Evolutionary conservation across 2,797 vertebrate genomes (phyloP).

Genomic region (Myotis vivesi): DNA sequence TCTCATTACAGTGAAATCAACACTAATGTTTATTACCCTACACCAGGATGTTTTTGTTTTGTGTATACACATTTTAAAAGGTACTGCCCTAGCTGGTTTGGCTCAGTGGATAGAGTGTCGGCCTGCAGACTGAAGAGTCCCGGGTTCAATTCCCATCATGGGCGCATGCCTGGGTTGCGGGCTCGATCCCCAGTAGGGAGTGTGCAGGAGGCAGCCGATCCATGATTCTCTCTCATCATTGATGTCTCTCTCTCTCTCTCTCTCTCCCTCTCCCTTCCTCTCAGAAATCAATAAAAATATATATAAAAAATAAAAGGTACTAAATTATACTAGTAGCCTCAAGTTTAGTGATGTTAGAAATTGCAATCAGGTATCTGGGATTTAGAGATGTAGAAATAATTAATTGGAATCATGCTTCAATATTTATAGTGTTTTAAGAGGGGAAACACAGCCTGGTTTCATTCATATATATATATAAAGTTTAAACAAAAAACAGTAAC

Average conservation of each 20-base stretch:
- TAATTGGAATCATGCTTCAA: background rate
- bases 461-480: background rate
- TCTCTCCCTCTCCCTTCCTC: too few species aligned
- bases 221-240: too few species aligned
- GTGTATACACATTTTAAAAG: background rate
- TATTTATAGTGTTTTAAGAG: background rate
- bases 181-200: too few species aligned
- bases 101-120: too few species aligned
- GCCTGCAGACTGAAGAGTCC: too few species aligned
- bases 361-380: background rate
- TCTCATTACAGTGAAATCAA: background rate
- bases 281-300: too few species aligned
- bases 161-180: too few species aligned
- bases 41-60: background rate
- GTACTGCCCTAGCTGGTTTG: too few species aligned
- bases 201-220: too few species aligned
- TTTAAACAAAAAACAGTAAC: background rate
- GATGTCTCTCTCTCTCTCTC: too few species aligned
- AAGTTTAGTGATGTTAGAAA: background rate
- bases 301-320: too few species aligned
- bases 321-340: background rate
- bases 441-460: background rate
- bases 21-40: background rate
- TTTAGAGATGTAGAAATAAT: conserved; percentile 22
- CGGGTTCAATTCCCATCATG: too few species aligned